Conservation (phyloP, 2,888 invertebrate genomes). For the Allygus modestus region DNA sequence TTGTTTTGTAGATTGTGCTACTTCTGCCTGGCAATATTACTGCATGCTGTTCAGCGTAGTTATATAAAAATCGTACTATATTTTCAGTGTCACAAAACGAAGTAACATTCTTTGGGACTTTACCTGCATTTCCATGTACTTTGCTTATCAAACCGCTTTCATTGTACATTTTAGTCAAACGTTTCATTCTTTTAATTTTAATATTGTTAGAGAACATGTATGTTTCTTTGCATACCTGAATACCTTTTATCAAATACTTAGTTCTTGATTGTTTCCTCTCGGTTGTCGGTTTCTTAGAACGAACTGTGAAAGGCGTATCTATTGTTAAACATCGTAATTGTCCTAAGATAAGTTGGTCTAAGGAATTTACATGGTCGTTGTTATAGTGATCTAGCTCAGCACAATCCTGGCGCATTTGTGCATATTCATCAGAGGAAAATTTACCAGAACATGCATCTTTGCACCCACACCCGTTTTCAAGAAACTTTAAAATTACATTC, state of each 20-base stretch:
- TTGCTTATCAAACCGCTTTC: conserved; percentile 21
- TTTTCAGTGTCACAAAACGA: background rate
- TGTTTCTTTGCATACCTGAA: background rate
- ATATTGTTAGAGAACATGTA: conserved; percentile 53
- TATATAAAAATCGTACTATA: conserved; percentile 47
- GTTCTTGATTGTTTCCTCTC: background rate
- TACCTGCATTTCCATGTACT: conserved; percentile 46
- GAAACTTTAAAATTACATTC: background rate
- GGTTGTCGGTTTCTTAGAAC: background rate
- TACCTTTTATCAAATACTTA: conserved; percentile 13
- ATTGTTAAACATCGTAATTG: conserved; percentile 33
- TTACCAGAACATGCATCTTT: background rate
- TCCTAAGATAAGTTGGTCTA: conserved; percentile 52
- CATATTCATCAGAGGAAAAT: background rate
- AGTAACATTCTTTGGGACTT: conserved; percentile 3
- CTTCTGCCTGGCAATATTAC: conserved; percentile 29
- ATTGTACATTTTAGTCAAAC: conserved; percentile 44
- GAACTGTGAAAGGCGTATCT: background rate
- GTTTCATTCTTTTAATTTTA: conserved; percentile 57
- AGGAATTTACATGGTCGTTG: conserved; percentile 19
- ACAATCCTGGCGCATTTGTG: conserved; percentile 7
- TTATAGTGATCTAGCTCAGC: conserved; percentile 47
- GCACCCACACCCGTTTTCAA: conserved; percentile 21
- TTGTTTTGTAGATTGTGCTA: conserved; percentile 20
- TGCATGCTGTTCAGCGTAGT: conserved; percentile 55